Conservation (phyloP, 2,888 invertebrate species). For the Stenichneumon culpator region DNA sequence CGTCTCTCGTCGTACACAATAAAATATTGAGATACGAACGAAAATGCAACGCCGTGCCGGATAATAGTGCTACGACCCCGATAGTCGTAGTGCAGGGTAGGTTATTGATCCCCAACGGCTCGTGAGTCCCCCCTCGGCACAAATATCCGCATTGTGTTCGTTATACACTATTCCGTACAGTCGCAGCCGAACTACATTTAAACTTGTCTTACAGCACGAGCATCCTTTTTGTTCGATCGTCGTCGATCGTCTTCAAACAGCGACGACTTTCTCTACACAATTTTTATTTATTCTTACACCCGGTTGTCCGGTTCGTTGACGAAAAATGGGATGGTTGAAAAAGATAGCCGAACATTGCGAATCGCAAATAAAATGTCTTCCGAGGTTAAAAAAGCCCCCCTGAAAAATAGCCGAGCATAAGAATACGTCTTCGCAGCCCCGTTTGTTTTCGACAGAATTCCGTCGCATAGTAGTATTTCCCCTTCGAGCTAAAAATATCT, state of each 20-base stretch:
- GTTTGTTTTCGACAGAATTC: not conserved
- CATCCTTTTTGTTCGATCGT: not conserved
- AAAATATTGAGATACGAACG: not conserved
- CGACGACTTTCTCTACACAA: not conserved
- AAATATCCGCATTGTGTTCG: conserved; percentile 79
- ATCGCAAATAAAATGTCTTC: too few relatives aligned
- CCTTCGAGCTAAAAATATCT: conserved; percentile 22
- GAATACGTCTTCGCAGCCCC: too few relatives aligned
- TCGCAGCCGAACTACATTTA: conserved; percentile 1
- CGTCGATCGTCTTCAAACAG: not conserved
- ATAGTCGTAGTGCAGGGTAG: conserved; percentile 73
- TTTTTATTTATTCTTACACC: too few relatives aligned
- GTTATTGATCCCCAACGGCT: conserved; percentile 79
- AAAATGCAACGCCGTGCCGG: conserved; percentile 8
- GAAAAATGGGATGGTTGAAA: too few relatives aligned
- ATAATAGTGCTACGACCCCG: conserved; percentile 74
- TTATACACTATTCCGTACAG: conserved; percentile 22
- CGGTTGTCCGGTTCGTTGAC: too few relatives aligned
- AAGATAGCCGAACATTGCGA: too few relatives aligned
- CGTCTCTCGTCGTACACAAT: not conserved
- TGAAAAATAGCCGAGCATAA: too few relatives aligned
- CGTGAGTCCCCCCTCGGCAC: conserved; percentile 73
- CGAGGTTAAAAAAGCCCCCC: too few relatives aligned
- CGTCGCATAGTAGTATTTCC: not conserved
- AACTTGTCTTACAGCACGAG: not conserved